Base-by-base conservation (phyloP, 2,113 vertebrate genomes). In the Oxyura jamaicensis region DNA sequence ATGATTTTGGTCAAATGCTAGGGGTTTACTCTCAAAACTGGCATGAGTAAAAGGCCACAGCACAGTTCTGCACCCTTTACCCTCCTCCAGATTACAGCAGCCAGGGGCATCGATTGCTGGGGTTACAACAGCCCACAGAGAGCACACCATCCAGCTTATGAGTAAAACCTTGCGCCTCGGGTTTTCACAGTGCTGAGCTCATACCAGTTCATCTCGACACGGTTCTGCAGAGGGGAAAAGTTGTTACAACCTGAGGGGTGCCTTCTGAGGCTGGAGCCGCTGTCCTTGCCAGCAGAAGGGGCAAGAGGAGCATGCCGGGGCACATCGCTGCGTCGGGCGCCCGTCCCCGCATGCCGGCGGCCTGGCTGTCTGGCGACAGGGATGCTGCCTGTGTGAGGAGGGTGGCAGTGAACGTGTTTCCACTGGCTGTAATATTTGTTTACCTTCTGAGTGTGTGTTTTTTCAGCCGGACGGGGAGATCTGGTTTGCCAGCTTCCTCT, bases 331-430 rank as follows among this genome's bases (percentile, higher is more conserved):
- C 11, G 4, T 13, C 11, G 25, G 62, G 25, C 1, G 3, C 39
- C 13, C 8, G 19, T 39, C 0, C 0, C 42, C 2, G 2, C 55
- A 66, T 0, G 0, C 29, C 2, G 1, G 33, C 67, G 44, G 72
- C 59, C 44, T 41, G 77, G 33, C 33, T 22, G 62, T 41, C 36
- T 65, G 62, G 29, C 11, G 31, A 44, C 31, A 74, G 48, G 50
- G 35, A 72, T 14, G 2, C 19, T 3, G 50, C 46, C 53, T 28
- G 1, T 12, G 21, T n/a, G n/a, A 29, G 75, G 68, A 66, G 46
- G 50, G 23, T 12, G 52, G 74, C 52, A 60, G 60, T 5, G 31
- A 63, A 60, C 77, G 50, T 14, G 2, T 91, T 92, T 89, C 86
- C 74, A 89, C 66, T 42, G 71, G 73, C 46, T 39, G 52, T 39